phyloP scores from a whole-genome alignment of 30 jellyfish, hydroid and myxozoan genomes.

The Turritopsis dohrnii region DNA sequence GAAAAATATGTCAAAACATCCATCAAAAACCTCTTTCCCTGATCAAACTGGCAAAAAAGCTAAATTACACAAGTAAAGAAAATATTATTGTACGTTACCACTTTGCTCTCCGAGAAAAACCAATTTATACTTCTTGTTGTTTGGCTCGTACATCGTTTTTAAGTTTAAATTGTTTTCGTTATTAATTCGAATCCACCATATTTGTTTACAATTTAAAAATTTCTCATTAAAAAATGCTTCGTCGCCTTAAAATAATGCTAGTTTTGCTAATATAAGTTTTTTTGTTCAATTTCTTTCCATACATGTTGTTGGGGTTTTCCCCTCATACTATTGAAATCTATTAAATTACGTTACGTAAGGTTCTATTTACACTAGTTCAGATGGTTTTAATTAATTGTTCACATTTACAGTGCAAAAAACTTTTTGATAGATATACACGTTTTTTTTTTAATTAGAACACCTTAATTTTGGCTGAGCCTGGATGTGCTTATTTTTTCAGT shows the following conservation, averaged over 20 bases:
- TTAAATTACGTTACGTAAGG: background rate
- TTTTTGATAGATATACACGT: too few species aligned
- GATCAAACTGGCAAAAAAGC: background rate
- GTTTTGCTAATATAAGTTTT: background rate
- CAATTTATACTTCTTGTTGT: conserved; percentile 57
- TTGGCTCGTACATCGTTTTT: background rate
- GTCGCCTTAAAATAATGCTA: background rate
- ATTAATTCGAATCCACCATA: background rate
- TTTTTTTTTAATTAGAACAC: too few species aligned
- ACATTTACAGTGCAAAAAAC: too few species aligned
- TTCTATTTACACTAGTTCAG: background rate
- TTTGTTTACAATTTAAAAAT: background rate
- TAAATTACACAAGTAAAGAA: background rate
- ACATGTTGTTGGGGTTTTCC: background rate
- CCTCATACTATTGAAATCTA: background rate
- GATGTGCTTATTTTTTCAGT: too few species aligned
- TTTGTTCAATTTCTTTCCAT: background rate
- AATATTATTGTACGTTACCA: conserved; percentile 45
- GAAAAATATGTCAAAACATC: too few species aligned
- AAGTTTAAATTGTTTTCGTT: background rate
- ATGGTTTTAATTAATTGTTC: too few species aligned
- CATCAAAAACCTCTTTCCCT: background rate
- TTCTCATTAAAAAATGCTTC: background rate
- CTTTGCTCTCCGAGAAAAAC: conserved; percentile 97
- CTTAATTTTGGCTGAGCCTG: too few species aligned